Base-by-base conservation (phyloP, 2,113 vertebrate species). In the Catharus minimus region DNA sequence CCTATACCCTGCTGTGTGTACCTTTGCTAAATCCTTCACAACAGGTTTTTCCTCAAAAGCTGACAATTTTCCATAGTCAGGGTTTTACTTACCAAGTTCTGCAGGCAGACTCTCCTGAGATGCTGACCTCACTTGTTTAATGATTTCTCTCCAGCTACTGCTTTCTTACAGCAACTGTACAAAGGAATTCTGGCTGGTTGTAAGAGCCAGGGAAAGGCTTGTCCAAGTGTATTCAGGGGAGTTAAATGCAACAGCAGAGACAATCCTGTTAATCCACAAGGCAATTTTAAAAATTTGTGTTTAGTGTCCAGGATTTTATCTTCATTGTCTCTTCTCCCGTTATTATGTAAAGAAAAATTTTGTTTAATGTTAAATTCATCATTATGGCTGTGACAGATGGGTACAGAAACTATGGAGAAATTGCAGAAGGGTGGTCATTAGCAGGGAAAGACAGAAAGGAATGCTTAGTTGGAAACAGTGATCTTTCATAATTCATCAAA, bases 31-130 rank as follows among this genome's bases (percentile, higher is more conserved):
- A 62, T 58, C 46, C 56, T 82, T 92, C 85, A 76, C 49, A 74
- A 73, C 46, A 73, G 17, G 21, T 82, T 95, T 38, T 89, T 85
- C 74, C 71, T 94, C 58, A 89, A 90, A 93, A 80, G 47, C 66
- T 69, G 55, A 81, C 73, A 93, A 75, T 65, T 88, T 90, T 57
- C 77, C 50, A 41, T 39, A 85, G 58, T 44, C 1, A 15, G 11
- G 15, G 67, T 91, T 87, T 89, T 68, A 82, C 71, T 78, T 85
- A 57, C 30, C 16, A 44, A 46, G n/a, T 78, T 88, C 77, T 92
- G 73, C 43, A 75, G 83, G 78, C 3, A 2, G 80, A 49, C 14
- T 87, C 83, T 89, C 91, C 64, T 74, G 92, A 89, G 89, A 90
- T 47, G 41, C 74, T 90, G 89, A 87, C 66, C 71, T 95, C 74